Percentiles rank a stretch among this genome's conserved stretches.
Evolutionary conservation across 2,888 invertebrate species (phyloP).

Genomic region (Gymnosoma rotundatum): DNA sequence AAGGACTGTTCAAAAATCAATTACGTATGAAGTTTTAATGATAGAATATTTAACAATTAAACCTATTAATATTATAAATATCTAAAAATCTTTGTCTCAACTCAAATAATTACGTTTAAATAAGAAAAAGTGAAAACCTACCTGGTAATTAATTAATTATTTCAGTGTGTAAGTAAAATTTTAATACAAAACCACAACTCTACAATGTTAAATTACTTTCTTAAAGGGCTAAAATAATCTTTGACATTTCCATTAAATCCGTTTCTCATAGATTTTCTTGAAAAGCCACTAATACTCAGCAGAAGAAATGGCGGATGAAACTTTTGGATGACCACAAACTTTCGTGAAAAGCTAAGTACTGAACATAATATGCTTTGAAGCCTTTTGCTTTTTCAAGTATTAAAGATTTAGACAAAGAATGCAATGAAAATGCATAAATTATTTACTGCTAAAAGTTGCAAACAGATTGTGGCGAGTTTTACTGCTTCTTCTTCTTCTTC

Average conservation of each 20-base stretch:
- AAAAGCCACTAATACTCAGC: conserved; percentile 31
- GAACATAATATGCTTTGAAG: conserved; percentile 23
- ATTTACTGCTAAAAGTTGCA: conserved; percentile 50
- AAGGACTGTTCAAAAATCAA: too few species aligned
- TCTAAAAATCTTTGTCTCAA: too few species aligned
- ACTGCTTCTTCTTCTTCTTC: background rate
- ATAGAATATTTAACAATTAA: too few species aligned
- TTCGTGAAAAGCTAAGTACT: conserved; percentile 46
- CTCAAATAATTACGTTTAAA: too few species aligned
- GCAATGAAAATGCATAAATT: conserved; percentile 55
- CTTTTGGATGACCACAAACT: conserved; percentile 51
- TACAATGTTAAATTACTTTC: conserved; percentile 16
- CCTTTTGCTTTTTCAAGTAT: conserved; percentile 6
- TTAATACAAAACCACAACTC: background rate
- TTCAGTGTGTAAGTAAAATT: too few species aligned
- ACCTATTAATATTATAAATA: too few species aligned
- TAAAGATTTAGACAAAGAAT: conserved; percentile 37
- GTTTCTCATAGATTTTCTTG: background rate
- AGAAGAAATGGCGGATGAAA: conserved; percentile 24
- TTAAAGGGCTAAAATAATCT: background rate
- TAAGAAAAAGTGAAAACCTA: too few species aligned
- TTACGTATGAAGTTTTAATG: too few species aligned
- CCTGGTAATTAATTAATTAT: too few species aligned
- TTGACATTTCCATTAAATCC: conserved; percentile 50
- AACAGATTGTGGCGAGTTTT: conserved; percentile 46